Conservation (phyloP, 2,888 invertebrate genomes). For the Stegana nigrithorax region DNA sequence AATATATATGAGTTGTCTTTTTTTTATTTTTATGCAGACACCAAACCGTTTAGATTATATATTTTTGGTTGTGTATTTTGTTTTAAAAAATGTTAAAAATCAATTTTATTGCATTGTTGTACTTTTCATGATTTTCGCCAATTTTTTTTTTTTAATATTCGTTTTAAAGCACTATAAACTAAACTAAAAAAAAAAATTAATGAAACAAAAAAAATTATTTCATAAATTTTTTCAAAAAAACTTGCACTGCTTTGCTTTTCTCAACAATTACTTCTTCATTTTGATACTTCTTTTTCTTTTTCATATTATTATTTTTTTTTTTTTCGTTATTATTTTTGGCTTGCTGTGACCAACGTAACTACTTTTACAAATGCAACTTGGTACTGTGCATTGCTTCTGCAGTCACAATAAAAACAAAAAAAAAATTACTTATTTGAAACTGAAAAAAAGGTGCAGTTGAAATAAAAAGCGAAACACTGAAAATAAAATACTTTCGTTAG, state of each 20-base stretch:
- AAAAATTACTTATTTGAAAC: not conserved
- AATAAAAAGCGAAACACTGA: too few relatives aligned
- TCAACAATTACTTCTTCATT: not conserved
- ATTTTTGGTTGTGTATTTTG: constrained; percentile 38
- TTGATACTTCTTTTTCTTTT: not conserved
- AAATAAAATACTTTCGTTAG: too few relatives aligned
- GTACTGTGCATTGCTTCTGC: too few relatives aligned
- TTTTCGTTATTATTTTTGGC: too few relatives aligned
- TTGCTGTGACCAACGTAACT: constrained; percentile 1
- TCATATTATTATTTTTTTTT: not conserved
- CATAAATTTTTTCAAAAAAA: constrained; percentile 60
- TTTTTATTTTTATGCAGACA: not conserved
- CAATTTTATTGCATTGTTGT: constrained; percentile 48
- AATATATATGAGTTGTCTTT: too few relatives aligned
- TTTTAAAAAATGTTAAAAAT: constrained; percentile 63
- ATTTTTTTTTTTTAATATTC: constrained; percentile 25
- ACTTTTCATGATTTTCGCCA: constrained; percentile 1
- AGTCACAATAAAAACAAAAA: not conserved
- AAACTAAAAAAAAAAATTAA: constrained; percentile 41
- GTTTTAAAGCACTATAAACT: constrained; percentile 53
- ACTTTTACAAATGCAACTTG: too few relatives aligned
- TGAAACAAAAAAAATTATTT: constrained; percentile 20
- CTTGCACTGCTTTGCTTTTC: constrained; percentile 64
- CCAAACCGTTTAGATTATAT: not conserved
- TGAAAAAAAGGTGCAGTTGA: constrained; percentile 50